Evolutionary conservation across 2,797 vertebrate species (phyloP).

Genomic region (Eremophila alpestris): DNA sequence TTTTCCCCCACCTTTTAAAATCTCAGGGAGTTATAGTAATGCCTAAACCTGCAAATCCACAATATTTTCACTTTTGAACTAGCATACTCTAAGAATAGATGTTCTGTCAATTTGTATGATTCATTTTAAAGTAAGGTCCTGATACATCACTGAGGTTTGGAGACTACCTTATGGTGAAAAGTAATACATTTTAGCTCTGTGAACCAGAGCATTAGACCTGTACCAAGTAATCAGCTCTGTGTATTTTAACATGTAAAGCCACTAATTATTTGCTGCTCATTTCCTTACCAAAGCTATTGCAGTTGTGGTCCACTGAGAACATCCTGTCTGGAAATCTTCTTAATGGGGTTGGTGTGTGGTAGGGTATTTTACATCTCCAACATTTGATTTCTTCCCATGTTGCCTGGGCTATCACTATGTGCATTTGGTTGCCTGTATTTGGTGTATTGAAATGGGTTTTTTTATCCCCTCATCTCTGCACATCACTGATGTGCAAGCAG

Average conservation of each 20-base stretch:
- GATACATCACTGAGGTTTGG: neutral
- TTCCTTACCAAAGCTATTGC: neutral
- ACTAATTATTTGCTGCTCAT: neutral
- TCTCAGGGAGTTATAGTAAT: neutral
- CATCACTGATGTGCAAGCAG: neutral
- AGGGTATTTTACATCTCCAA: neutral
- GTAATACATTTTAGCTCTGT: neutral
- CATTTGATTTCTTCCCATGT: neutral
- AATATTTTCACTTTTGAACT: neutral
- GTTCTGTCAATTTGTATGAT: neutral
- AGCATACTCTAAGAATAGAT: neutral
- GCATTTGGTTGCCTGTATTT: neutral
- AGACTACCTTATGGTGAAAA: neutral
- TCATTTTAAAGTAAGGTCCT: neutral
- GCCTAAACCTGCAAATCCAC: neutral
- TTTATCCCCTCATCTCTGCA: neutral
- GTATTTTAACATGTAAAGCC: neutral
- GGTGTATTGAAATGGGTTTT: neutral
- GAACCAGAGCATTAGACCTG: neutral
- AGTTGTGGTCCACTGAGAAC: neutral
- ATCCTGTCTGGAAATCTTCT: neutral
- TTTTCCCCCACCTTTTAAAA: neutral
- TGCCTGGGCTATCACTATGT: neutral
- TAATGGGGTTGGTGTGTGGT: neutral
- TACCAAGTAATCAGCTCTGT: neutral